These are phyloP conservation scores for Erpobdella octoculata DNA, from an alignment of 2,888 invertebrate genomes.

Conservation along the genomic window DNA sequence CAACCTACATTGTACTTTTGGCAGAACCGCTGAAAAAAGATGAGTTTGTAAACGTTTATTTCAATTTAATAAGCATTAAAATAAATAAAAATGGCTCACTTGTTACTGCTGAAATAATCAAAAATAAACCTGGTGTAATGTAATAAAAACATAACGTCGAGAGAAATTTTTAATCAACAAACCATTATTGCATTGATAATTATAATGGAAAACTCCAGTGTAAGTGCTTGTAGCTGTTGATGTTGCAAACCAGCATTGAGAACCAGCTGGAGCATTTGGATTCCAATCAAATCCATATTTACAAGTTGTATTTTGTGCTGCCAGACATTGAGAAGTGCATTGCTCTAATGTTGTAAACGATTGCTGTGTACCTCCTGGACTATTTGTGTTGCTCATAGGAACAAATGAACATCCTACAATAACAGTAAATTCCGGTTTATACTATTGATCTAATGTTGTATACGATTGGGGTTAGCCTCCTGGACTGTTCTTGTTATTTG, in stretches of 20 bases:
- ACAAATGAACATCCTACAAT: neutral
- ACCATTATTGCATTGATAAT: neutral
- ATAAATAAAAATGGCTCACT: too few species aligned
- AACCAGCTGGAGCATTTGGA: neutral
- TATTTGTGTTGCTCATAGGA: neutral
- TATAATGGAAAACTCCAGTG: neutral
- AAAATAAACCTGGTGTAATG: too few species aligned
- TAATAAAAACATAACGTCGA: too few species aligned
- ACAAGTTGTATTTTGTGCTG: neutral
- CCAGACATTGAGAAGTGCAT: neutral
- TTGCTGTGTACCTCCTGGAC: neutral
- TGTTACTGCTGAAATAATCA: too few species aligned
- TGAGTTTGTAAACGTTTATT: too few species aligned
- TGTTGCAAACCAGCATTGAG: neutral
- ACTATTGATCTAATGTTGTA: neutral
- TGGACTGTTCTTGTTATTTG: neutral
- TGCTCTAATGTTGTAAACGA: neutral
- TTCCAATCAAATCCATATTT: slow-evolving; percentile 4
- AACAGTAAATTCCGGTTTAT: too few species aligned
- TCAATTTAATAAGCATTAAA: too few species aligned
- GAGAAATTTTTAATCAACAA: too few species aligned
- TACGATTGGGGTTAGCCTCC: neutral
- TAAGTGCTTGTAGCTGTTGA: neutral
- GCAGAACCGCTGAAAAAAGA: too few species aligned
- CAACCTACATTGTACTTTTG: too few species aligned